phyloP scores from a whole-genome alignment of 1,140 invertebrate genomes.

The Listronotus bonariensis region DNA sequence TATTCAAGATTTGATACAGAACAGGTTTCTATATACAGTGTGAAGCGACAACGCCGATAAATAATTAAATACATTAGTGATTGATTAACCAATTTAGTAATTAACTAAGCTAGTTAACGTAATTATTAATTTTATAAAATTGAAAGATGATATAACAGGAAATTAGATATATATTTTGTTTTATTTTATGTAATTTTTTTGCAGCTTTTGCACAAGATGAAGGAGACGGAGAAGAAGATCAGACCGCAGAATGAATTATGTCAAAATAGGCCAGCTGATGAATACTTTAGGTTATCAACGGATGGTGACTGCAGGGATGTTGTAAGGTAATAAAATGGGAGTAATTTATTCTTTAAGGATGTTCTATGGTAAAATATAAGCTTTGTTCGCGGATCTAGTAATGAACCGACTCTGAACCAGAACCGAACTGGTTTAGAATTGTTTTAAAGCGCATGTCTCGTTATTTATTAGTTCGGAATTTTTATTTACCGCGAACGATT shows the following conservation, averaged over 20 bases:
- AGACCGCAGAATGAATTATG: conserved; percentile 83
- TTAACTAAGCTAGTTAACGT: neutral
- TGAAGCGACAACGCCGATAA: neutral
- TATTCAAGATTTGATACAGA: conserved; percentile 30
- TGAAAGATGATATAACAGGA: too few relatives aligned
- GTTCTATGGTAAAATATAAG: too few relatives aligned
- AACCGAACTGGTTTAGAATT: too few relatives aligned
- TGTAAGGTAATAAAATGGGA: conserved; percentile 86
- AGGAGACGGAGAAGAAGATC: conserved; percentile 65
- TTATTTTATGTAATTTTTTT: conserved; percentile 28
- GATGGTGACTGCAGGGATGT: conserved; percentile 90
- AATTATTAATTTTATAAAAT: too few relatives aligned
- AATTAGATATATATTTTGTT: neutral
- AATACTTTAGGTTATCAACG: conserved; percentile 84
- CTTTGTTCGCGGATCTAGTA: too few relatives aligned
- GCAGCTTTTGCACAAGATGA: conserved; percentile 64
- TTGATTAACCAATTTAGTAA: too few relatives aligned
- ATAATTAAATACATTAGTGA: too few relatives aligned
- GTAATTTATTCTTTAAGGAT: too few relatives aligned
- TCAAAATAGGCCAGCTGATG: conserved; percentile 81
- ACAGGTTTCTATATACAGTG: conserved; percentile 37
- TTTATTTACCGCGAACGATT: too few relatives aligned
- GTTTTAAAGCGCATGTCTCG: too few relatives aligned
- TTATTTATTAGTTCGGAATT: too few relatives aligned
- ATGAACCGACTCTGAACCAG: too few relatives aligned